A percentile compares a stretch with the other conserved stretches of the same genome.
phyloP scores from a whole-genome alignment of 2,888 invertebrate species.

The Kryphioiulus occultus region DNA sequence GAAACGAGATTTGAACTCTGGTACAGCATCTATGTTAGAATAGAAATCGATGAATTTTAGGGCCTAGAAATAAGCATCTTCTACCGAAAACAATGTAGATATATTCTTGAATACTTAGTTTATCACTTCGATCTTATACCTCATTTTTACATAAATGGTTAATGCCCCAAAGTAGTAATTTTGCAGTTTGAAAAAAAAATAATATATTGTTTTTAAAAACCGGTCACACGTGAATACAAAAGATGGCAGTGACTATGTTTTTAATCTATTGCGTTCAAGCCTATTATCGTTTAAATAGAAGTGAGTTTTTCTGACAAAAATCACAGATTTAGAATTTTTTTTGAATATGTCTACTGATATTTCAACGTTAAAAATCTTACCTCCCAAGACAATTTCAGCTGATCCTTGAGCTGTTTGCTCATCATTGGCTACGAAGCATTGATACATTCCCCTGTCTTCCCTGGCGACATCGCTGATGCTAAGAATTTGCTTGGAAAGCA shows the following conservation, averaged over 20 bases:
- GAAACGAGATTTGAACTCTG: slow-evolving; percentile 72
- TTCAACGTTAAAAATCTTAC: not conserved
- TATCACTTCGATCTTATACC: too few species aligned
- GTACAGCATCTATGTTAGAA: slow-evolving; percentile 51
- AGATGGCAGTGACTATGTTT: too few species aligned
- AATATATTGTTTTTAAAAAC: too few species aligned
- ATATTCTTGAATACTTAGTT: too few species aligned
- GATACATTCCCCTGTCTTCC: slow-evolving; percentile 62
- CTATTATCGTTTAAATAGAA: not conserved
- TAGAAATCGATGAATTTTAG: too few species aligned
- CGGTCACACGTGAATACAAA: too few species aligned
- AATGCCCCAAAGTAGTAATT: too few species aligned
- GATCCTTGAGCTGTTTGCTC: slow-evolving; percentile 52
- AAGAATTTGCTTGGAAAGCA: slow-evolving; percentile 55
- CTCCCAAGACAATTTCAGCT: slow-evolving; percentile 53
- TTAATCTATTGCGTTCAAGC: too few species aligned
- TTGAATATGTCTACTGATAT: not conserved
- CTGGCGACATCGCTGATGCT: slow-evolving; percentile 58
- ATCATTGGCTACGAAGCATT: slow-evolving; percentile 58
- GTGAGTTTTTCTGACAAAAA: not conserved
- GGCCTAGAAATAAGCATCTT: not conserved
- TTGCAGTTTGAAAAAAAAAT: too few species aligned
- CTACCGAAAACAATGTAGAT: too few species aligned
- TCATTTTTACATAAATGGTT: too few species aligned
- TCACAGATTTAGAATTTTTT: not conserved